Evolutionary conservation across 2,888 invertebrate species (phyloP), one percentile per base, ranked within the genome.

Genomic region (Diachrysia chrysitis): DNA sequence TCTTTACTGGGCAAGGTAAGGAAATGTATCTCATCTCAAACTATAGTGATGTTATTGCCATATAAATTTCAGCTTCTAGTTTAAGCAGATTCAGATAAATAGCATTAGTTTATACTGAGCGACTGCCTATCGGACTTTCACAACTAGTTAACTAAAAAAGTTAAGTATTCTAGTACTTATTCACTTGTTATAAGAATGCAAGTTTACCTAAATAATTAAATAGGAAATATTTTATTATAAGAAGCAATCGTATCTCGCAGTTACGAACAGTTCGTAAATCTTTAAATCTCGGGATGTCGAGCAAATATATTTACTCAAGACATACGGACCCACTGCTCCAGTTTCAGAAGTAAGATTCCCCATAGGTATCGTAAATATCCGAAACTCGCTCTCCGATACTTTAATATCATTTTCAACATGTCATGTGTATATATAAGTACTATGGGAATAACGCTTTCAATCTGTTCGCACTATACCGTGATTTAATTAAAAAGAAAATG

Each of bases 331-430:
- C 63, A 55, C 32, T 75, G 76, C 58, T 71, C 53, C 62, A 58
- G 54, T 79, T 79, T 63, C 65, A 79, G 63, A 79, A 68, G 71
- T 65, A 65, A 76, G 68, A 79, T 76, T 77, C 71, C 77, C 77
- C 80, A 66, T 63, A 66, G 76, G 80, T 66, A 63, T 68, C 63
- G 63, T 79, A 79, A 71, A 71, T 71, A 76, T 62, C 57, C 63
- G 46, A 76, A 76, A 66, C 53, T 57, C 57, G 12, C 54, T 58
- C 46, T 53, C 21, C 29, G 16, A 62, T 71, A 68, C 67, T 77
- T 66, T 63, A 56, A 61, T 66, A 57, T 58, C 42, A 63, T 68
- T 64, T 76, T 58, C 46, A 60, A 61, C 67, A 48, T 60, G 46
- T 58, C 64, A 17, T 69, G 46, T 56, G 21, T 61, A 17, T 56